phyloP scores from a whole-genome alignment of 2,888 invertebrate genomes.

The Luperina testacea region DNA sequence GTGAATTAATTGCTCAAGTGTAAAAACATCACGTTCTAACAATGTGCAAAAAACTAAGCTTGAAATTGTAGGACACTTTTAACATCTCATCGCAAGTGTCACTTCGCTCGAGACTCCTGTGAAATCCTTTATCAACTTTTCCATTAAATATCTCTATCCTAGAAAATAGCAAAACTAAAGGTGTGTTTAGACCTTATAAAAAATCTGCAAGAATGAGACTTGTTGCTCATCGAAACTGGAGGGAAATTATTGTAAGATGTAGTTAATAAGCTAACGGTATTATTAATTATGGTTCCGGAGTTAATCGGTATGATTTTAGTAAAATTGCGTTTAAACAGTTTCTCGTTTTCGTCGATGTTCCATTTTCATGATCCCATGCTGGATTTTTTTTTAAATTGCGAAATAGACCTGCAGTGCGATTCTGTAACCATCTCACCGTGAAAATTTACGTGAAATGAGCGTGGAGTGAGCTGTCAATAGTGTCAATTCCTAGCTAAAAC shows the following conservation, averaged over 20 bases:
- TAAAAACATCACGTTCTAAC: conserved; percentile 5
- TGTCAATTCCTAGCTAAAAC: too few relatives aligned
- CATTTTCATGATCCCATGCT: neutral
- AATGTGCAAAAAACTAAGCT: conserved; percentile 11
- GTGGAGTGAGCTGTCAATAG: too few relatives aligned
- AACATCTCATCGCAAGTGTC: conserved; percentile 28
- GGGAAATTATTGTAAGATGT: neutral
- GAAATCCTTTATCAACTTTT: conserved; percentile 40
- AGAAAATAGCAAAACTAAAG: conserved; percentile 25
- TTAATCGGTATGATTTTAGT: neutral
- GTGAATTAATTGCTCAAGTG: conserved; percentile 27
- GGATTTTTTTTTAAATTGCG: neutral
- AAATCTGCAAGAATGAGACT: neutral
- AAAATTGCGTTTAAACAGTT: neutral
- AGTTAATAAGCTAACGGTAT: neutral
- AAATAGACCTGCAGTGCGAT: neutral
- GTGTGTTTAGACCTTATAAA: neutral
- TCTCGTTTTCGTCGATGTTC: neutral
- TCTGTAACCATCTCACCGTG: too few relatives aligned
- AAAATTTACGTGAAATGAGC: too few relatives aligned
- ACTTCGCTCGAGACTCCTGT: conserved; percentile 13
- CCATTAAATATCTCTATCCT: conserved; percentile 25
- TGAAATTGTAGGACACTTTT: conserved; percentile 28
- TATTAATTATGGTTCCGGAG: neutral
- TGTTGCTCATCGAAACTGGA: conserved; percentile 11